Conservation (phyloP, 2,113 vertebrate genomes). For the Nycticebus coucang region DNA sequence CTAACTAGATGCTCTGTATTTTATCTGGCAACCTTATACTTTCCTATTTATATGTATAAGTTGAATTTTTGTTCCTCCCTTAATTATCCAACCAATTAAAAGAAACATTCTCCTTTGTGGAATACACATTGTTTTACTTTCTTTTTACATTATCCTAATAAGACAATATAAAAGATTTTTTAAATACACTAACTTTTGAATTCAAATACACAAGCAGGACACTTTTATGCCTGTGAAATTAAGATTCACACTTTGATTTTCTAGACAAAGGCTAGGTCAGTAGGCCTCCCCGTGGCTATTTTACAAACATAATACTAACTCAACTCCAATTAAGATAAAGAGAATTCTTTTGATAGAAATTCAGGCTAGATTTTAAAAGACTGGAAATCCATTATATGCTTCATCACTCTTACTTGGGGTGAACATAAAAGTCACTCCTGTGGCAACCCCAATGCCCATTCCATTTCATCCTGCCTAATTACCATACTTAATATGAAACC, state of each 20-base stretch:
- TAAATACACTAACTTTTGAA: conserved; percentile 52
- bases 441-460: conserved; percentile 51
- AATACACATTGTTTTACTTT: conserved; percentile 41
- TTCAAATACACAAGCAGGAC: conserved; percentile 49
- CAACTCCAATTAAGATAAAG: conserved; percentile 78
- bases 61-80: background rate
- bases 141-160: conserved; percentile 48
- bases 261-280: conserved; percentile 67
- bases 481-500: conserved; percentile 55
- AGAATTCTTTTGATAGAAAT: conserved; percentile 74
- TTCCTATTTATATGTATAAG: background rate
- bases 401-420: conserved; percentile 71
- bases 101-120: background rate
- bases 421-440: conserved; percentile 63
- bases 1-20: background rate
- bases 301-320: conserved; percentile 74
- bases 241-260: conserved; percentile 71
- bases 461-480: conserved; percentile 56
- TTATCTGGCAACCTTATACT: background rate
- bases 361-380: conserved; percentile 71
- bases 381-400: conserved; percentile 66
- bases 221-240: conserved; percentile 63
- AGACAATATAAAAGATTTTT: conserved; percentile 14
- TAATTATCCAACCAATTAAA: conserved; percentile 46
- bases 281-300: conserved; percentile 71